Conservation (phyloP, 2,888 invertebrate genomes). For the Idaea dimidiata region DNA sequence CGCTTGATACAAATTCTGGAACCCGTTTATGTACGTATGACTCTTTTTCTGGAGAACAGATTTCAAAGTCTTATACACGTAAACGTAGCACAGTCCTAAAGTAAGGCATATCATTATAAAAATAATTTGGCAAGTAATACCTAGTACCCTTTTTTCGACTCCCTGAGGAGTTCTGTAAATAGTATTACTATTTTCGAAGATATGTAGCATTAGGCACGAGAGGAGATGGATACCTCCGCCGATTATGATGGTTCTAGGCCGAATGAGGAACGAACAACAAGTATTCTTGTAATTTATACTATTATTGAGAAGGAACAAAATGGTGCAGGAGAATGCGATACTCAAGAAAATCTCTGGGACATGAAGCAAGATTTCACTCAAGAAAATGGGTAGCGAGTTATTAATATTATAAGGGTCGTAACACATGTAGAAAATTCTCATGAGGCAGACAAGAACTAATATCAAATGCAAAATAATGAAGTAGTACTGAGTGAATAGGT, state of each 20-base stretch:
- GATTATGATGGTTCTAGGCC: conserved; percentile 88
- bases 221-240: conserved; percentile 89
- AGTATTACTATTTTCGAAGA: conserved; percentile 83
- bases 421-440: conserved; percentile 92
- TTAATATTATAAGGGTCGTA: conserved; percentile 96
- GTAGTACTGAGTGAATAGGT: conserved; percentile 92
- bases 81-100: conserved; percentile 91
- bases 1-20: conserved; percentile 91
- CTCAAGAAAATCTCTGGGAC: conserved; percentile 93
- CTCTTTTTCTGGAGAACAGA: conserved; percentile 87
- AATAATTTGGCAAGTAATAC: conserved; percentile 90
- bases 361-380: conserved; percentile 91
- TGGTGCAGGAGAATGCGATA: conserved; percentile 93
- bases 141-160: conserved; percentile 82
- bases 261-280: conserved; percentile 85
- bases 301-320: conserved; percentile 90
- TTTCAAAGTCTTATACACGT: conserved; percentile 89
- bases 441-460: conserved; percentile 89
- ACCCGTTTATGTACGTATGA: conserved; percentile 89
- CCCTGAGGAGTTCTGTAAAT: conserved; percentile 68
- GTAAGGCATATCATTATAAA: conserved; percentile 92
- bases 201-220: conserved; percentile 90
- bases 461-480: conserved; percentile 92
- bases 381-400: conserved; percentile 86
- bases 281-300: conserved; percentile 88